Evolutionary conservation across 2,797 vertebrate species (phyloP).

Genomic region (Dipus sagitta): DNA sequence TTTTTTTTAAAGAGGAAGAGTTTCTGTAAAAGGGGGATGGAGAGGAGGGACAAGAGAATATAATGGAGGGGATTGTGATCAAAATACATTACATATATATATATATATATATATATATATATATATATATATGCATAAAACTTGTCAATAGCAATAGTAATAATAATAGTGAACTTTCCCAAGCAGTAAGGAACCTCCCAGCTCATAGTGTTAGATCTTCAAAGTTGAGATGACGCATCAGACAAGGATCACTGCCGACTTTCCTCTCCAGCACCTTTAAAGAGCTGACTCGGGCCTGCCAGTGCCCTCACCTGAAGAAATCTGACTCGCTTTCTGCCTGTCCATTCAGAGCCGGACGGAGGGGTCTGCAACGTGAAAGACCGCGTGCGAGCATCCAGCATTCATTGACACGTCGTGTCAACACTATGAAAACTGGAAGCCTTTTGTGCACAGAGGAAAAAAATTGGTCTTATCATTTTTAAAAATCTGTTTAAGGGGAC

Average conservation of each 20-base stretch:
- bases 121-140: too few species aligned
- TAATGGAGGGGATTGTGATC: too few species aligned
- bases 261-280: background rate
- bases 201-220: background rate
- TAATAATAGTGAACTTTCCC: conserved; percentile 18
- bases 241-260: background rate
- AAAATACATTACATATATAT: too few species aligned
- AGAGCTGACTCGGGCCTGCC: background rate
- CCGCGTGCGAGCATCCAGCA: background rate
- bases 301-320: background rate
- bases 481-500: background rate
- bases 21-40: too few species aligned
- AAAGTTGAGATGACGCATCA: background rate
- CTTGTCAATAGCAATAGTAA: too few species aligned
- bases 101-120: too few species aligned
- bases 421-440: background rate
- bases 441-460: background rate
- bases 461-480: conserved; percentile 11
- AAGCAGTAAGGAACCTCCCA: background rate
- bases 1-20: too few species aligned
- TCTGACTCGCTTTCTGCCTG: background rate
- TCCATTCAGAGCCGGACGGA: background rate
- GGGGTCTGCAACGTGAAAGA: background rate
- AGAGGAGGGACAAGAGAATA: too few species aligned
- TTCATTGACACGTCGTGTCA: background rate